Percentiles rank a stretch among this genome's conserved stretches.
Conservation (phyloP, 35 echinoderm and acorn worm species). For the Ophioderma brevispina region DNA sequence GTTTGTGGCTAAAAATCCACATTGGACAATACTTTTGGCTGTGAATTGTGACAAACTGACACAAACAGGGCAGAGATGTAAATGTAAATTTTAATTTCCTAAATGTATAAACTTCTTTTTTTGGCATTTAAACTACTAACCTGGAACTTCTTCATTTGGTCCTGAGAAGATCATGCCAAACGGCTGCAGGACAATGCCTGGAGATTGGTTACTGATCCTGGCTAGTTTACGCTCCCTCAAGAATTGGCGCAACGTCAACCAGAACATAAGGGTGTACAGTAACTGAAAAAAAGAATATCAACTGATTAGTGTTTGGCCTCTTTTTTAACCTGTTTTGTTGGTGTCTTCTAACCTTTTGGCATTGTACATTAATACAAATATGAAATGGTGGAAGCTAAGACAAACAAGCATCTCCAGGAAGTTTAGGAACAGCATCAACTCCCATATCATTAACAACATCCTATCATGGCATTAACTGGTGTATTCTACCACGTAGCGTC, state of each 20-base stretch:
- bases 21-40: background rate
- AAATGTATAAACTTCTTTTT: background rate
- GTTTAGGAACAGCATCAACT: no score
- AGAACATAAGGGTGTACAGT: constrained; percentile 75
- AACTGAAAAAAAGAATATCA: no score
- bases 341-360: no score
- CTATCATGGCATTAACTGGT: no score
- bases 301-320: no score
- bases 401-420: no score
- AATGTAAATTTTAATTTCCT: background rate
- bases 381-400: no score
- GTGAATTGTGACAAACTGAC: background rate
- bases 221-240: constrained; percentile 61
- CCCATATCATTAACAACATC: no score
- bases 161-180: constrained; percentile 97
- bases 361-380: no score
- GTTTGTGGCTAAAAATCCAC: no score
- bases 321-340: no score
- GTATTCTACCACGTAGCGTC: no score
- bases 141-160: constrained; percentile 71
- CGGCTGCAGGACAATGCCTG: constrained; percentile 85
- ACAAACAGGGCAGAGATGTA: background rate
- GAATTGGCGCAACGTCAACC: constrained; percentile 95
- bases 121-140: constrained; percentile 23
- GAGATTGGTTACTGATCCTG: constrained; percentile 15